Conservation (phyloP, 1,140 invertebrate genomes). For the Aphelinus certus region DNA sequence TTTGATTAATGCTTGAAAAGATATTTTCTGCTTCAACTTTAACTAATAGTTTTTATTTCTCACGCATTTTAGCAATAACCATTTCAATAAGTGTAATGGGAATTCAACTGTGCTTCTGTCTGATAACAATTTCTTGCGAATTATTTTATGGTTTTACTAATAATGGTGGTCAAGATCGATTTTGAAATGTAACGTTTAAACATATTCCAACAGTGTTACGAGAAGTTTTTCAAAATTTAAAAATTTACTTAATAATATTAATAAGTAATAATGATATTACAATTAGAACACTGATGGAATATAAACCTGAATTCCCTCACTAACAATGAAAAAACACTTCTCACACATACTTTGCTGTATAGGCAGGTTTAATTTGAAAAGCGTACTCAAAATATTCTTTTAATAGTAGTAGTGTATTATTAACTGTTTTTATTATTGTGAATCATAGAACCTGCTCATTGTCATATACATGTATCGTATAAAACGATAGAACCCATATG, state of each 20-base stretch:
- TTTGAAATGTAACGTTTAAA: conserved; percentile 5
- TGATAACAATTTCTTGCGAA: too few species aligned
- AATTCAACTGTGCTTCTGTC: too few species aligned
- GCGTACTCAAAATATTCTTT: too few species aligned
- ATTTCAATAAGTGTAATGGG: too few species aligned
- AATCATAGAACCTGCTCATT: too few species aligned
- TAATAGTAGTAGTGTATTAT: too few species aligned
- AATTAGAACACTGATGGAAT: conserved; percentile 9
- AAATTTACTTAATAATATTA: too few species aligned
- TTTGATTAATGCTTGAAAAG: too few species aligned
- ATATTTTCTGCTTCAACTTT: neutral
- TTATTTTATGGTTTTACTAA: conserved; percentile 6
- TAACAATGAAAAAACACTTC: conserved; percentile 3
- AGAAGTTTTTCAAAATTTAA: neutral
- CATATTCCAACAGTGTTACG: conserved; percentile 1
- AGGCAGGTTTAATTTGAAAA: neutral
- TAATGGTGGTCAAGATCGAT: neutral
- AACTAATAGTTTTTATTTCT: neutral
- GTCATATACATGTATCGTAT: too few species aligned
- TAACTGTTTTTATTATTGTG: too few species aligned
- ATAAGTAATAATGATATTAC: too few species aligned
- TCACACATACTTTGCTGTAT: conserved; percentile 2
- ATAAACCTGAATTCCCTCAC: conserved; percentile 16
- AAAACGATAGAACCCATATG: too few species aligned
- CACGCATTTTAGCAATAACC: neutral